Evolutionary conservation across 1,140 invertebrate genomes (phyloP), one percentile per base, ranked within the genome.

Genomic region (Onthophagus taurus): DNA sequence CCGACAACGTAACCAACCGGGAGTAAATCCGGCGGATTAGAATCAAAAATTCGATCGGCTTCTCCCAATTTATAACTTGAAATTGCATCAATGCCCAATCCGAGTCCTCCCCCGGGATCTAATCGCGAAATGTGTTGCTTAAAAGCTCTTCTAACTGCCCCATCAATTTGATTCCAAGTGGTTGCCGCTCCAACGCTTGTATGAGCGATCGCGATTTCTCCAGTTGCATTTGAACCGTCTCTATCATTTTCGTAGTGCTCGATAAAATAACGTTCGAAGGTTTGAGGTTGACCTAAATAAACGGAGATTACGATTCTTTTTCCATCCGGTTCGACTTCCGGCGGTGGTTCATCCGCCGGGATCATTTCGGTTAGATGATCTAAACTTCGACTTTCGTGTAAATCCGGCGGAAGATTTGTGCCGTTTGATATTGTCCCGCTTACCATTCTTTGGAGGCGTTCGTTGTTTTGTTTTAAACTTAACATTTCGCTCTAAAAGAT

Each of bases 401-500:
- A 33, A 44, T 58, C 53, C 8, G 52, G 52, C 4, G 54, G 54
- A 24, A 53, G 38, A 56, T 69, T 69, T 44, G 53, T 53, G n/a
- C n/a, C n/a, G n/a, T n/a, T n/a, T n/a, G n/a, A n/a, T n/a, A n/a
- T n/a, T 67, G 56, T 50, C 65, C 64, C 61, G 60, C 50, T 59
- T 60, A 94, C 85, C 50, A 93, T 69, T 51, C 87, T 76, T 57
- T 96, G 91, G 0, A 98, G 72, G 23, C 93, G 75, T 57, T 97
- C 91, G 64, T 97, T 97, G 61, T 97, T 96, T 58, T 96, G 90
- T 61, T 96, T 96, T 52, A 98, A 67, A 54, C 85, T 90, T 52
- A 90, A 69, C 90, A 97, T 97, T 70, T 98, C 93, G 62, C 85
- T 88, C 87, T 92, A 66, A 23, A 74, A 71, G 54, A 52, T 51